Base-by-base conservation (phyloP, 2,888 invertebrate species). In the Exephanes ischioxanthus region DNA sequence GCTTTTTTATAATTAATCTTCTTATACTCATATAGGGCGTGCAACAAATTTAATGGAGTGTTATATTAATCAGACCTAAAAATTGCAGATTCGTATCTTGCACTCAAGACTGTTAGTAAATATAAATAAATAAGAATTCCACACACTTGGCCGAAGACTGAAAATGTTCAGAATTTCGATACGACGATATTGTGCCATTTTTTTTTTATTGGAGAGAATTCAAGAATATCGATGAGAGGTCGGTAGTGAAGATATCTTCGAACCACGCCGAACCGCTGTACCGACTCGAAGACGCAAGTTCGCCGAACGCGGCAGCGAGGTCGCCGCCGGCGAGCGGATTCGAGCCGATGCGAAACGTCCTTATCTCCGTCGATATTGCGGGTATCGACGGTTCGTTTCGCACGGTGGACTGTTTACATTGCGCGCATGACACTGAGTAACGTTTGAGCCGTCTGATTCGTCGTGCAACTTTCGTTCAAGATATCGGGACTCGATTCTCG, bases 291-390 rank as follows among this genome's bases (percentile, higher is more conserved):
- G 61, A 6, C 30, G 16, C 1, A 7, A 63, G 63, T 75, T 75
- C 14, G 14, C 1, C 63, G 6, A 6, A 14, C 30, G 51, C 3
- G 2, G 11, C n/a, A 16, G n/a, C 75, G 75, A 75, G 48, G 63
- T 63, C 30, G 75, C 63, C 63, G 45, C 33, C 75, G 22, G 4
- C 30, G 30, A 11, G 63, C 16, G 30, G 3, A 61, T 37, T 48
- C 5, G n/a, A 51, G 48, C 19, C 3, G 9, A 16, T 61, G n/a
- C 48, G 7, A 51, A 51, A 63, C 1, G 0, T 14, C 4, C 9
- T 16, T 16, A 30, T 51, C 51, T 63, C 51, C 66, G 63, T 75
- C 75, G 75, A 30, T 75, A 51, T n/a, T 14, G 33, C 9, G 19
- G 75, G 7, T 51, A 75, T 66, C 45, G 14, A 33, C 30, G 30